Percentiles rank a stretch among this genome's conserved stretches.
Evolutionary conservation across 1,140 invertebrate genomes (phyloP).

Genomic region (Myzus persicae): DNA sequence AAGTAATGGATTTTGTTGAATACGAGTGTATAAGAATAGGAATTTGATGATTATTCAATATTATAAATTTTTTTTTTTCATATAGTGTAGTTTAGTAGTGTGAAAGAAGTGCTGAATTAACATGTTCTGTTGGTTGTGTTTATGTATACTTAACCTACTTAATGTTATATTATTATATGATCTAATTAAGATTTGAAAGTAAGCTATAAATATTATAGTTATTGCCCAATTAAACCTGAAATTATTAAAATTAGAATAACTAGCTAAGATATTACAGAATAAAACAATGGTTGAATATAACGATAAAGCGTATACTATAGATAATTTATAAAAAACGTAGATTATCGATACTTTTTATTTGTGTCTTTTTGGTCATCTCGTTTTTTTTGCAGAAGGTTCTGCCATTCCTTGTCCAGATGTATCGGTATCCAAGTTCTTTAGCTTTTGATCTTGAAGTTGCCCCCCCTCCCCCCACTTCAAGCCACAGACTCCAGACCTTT

Average conservation of each 20-base stretch:
- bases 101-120: no score
- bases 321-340: not conserved
- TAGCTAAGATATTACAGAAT: not conserved
- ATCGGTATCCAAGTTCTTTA: not conserved
- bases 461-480: no score
- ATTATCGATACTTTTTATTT: not conserved
- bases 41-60: no score
- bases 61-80: no score
- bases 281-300: not conserved
- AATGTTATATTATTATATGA: not conserved
- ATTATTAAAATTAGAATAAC: not conserved
- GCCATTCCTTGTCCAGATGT: not conserved
- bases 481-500: no score
- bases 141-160: not conserved
- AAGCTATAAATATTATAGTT: not conserved
- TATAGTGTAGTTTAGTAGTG: no score
- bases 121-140: no score
- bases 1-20: no score
- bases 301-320: no score
- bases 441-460: not conserved
- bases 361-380: not conserved
- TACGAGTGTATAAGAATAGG: no score
- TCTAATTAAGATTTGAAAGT: not conserved
- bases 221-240: not conserved
- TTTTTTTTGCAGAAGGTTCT: not conserved